Evolutionary conservation across 2,113 vertebrate species (phyloP).

Genomic region (Mixornis gularis): DNA sequence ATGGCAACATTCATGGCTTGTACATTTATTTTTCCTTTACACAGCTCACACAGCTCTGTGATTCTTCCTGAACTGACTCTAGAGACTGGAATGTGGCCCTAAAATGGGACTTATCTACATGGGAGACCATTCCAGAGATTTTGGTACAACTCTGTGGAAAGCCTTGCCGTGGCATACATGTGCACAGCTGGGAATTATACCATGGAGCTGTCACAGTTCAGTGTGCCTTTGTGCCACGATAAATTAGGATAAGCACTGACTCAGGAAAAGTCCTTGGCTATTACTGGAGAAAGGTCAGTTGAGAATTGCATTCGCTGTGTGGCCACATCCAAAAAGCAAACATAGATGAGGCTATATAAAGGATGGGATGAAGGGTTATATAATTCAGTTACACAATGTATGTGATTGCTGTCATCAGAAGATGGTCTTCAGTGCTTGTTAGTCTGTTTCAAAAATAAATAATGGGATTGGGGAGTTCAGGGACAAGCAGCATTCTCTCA

Average conservation of each 20-base stretch:
- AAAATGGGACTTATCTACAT: neutral
- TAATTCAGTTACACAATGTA: conserved; percentile 34
- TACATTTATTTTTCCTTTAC: neutral
- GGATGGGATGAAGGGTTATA: neutral
- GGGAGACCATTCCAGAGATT: neutral
- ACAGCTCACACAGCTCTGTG: neutral
- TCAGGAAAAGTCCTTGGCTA: conserved; percentile 19
- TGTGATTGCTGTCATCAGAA: conserved; percentile 23
- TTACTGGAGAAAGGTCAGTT: conserved; percentile 25
- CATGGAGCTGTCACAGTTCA: neutral
- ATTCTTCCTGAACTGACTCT: neutral
- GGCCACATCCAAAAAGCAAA: neutral
- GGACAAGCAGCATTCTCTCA: neutral
- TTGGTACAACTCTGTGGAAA: neutral
- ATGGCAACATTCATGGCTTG: neutral
- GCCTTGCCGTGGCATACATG: neutral
- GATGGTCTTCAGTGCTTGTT: neutral
- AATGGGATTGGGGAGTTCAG: neutral
- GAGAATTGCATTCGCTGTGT: neutral
- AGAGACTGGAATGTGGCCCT: neutral
- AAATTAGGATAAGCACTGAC: conserved; percentile 10
- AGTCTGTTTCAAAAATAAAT: conserved; percentile 17
- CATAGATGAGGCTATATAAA: neutral
- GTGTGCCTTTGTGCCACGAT: neutral
- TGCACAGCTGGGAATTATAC: neutral